These are phyloP conservation scores for Trichopoda pennipes DNA, from an alignment of 2,888 invertebrate genomes.

Conservation along the genomic window DNA sequence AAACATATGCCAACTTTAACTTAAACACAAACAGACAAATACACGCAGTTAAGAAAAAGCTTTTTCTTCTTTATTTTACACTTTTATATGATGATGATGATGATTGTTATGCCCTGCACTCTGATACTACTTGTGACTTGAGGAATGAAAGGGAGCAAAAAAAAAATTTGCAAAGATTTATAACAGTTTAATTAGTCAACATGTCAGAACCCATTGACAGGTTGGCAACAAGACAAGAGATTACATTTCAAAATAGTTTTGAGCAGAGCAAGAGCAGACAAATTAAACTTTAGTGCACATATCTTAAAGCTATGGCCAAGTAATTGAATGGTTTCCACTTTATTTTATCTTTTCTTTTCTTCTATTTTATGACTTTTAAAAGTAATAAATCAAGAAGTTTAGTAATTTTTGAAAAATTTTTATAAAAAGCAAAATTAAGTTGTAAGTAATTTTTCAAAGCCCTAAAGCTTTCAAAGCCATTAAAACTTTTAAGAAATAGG, in stretches of 20 bases:
- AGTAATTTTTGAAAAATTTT: neutral
- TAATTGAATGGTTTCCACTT: neutral
- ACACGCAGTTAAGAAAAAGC: conserved; percentile 8
- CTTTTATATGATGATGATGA: conserved; percentile 44
- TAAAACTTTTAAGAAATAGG: too few species aligned
- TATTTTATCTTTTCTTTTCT: too few species aligned
- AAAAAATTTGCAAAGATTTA: conserved; percentile 58
- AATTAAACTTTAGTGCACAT: conserved; percentile 15
- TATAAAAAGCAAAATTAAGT: too few species aligned
- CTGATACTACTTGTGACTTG: conserved; percentile 4
- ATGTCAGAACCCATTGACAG: conserved; percentile 67
- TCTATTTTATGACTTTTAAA: too few species aligned
- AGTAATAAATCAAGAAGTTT: too few species aligned
- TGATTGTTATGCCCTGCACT: conserved; percentile 31
- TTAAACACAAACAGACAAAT: neutral
- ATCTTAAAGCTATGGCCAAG: neutral
- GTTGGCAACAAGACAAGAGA: conserved; percentile 53
- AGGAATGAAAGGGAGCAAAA: neutral
- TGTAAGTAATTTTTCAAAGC: too few species aligned
- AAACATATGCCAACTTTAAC: conserved; percentile 65
- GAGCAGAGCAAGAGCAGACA: neutral
- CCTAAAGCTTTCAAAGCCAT: too few species aligned
- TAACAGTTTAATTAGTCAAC: conserved; percentile 69
- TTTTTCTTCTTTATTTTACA: conserved; percentile 42
- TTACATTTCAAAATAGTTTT: conserved; percentile 53